Evolutionary conservation across 1,140 invertebrate species (phyloP).

Genomic region (Solen grandis): DNA sequence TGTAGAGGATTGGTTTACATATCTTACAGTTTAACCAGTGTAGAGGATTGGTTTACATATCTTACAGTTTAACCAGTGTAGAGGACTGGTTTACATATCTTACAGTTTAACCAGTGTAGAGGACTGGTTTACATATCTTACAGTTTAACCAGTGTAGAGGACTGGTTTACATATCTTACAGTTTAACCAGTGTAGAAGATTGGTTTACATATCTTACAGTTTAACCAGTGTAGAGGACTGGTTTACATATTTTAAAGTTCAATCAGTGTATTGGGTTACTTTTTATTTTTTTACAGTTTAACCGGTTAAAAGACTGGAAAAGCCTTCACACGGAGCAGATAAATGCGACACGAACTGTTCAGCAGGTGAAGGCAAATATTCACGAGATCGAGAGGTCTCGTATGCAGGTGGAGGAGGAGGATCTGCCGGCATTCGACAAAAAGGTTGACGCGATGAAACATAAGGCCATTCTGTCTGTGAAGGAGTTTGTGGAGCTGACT

Average conservation of each 20-base stretch:
- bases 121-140: too few species aligned
- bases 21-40: too few species aligned
- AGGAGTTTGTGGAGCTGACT: conserved; percentile 63
- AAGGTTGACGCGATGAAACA: conserved; percentile 67
- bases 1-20: too few species aligned
- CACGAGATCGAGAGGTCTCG: conserved; percentile 74
- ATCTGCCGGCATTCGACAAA: conserved; percentile 69
- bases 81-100: too few species aligned
- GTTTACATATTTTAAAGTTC: not conserved
- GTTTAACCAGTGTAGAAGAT: too few species aligned
- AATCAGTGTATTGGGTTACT: not conserved
- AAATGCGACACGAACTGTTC: conserved; percentile 75
- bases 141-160: too few species aligned
- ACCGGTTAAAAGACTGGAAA: conserved; percentile 66
- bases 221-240: too few species aligned
- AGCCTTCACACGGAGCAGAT: conserved; percentile 73
- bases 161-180: too few species aligned
- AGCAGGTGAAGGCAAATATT: conserved; percentile 76
- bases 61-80: too few species aligned
- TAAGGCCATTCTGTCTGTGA: conserved; percentile 61
- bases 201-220: too few species aligned
- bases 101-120: too few species aligned
- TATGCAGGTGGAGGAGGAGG: conserved; percentile 69
- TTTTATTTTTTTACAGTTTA: conserved; percentile 60
- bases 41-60: too few species aligned